Evolutionary conservation across 2,113 vertebrate species (phyloP).

Genomic region (Orthonyx spaldingii): DNA sequence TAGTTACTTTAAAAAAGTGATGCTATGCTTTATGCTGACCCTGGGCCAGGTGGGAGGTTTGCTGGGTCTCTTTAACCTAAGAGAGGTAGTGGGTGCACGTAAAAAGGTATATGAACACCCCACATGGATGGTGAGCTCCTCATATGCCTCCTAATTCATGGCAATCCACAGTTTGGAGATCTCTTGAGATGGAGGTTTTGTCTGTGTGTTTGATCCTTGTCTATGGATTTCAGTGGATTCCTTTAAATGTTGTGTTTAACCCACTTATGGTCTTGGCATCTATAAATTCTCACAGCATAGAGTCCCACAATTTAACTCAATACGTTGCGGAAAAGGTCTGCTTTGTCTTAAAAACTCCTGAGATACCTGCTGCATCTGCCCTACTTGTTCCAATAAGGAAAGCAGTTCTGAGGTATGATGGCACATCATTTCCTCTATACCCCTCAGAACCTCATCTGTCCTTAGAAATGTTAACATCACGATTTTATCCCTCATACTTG

Average conservation of each 20-base stretch:
- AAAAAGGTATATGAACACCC: background rate
- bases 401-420: background rate
- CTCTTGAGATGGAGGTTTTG: background rate
- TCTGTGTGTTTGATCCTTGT: background rate
- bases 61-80: background rate
- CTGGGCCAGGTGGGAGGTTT: background rate
- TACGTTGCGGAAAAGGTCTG: background rate
- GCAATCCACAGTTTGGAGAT: background rate
- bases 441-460: background rate
- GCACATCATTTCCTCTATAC: background rate
- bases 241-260: background rate
- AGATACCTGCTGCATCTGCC: background rate
- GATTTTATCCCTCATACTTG: background rate
- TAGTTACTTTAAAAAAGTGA: fast-evolving
- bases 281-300: background rate
- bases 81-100: background rate
- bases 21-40: background rate
- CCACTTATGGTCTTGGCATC: background rate
- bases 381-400: background rate
- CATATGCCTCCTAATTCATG: background rate
- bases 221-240: background rate
- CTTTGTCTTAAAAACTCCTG: background rate
- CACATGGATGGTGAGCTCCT: background rate
- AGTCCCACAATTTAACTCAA: background rate
- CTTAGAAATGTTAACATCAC: background rate